Base-by-base conservation (phyloP, 1,140 invertebrate species). In the Drosophila ambigua region DNA sequence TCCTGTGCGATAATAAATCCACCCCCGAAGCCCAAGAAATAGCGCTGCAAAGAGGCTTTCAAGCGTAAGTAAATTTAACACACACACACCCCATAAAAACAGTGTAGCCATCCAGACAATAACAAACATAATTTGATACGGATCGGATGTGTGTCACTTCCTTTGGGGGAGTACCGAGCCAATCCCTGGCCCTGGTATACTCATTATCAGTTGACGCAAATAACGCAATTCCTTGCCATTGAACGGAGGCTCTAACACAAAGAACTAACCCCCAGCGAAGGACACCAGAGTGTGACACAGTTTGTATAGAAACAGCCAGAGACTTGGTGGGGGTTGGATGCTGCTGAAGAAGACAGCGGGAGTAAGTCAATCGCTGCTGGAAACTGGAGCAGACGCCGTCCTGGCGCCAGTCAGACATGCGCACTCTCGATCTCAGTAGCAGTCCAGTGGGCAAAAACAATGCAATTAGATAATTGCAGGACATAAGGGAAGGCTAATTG, bases 331-430 rank as follows among this genome's bases (percentile, higher is more conserved):
- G 54, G 48, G 44, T 13, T 9, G 31, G 31, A 41, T 58, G 31
- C 71, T 50, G 71, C 73, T 44, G 62, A 4, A 45, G 55, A 58
- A 51, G 75, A 69, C 58, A 65, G 71, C 72, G 43, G 67, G 54
- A 64, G 53, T 57, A 58, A 39, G 35, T 13, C 35, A 39, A 13
- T 39, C 35, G 35, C 35, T 39, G 49, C 55, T 45, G 77, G 52
- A 89, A 88, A 84, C 76, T 88, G 84, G 83, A 88, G 79, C 83
- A 88, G 83, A 64, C 83, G 83, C 26, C 84, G 66, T 79, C 71
- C 54, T 83, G 83, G 83, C 83, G 83, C 84, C 83, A 88, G 64
- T 77, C 61, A 67, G 84, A 88, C 83, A 88, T 88, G 83, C 83
- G 83, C 83, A 88, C 26, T 63, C 13, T 41, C 26, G 15, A 41